phyloP scores from a whole-genome alignment of 2,113 vertebrate species.

The Erythrocebus patas region DNA sequence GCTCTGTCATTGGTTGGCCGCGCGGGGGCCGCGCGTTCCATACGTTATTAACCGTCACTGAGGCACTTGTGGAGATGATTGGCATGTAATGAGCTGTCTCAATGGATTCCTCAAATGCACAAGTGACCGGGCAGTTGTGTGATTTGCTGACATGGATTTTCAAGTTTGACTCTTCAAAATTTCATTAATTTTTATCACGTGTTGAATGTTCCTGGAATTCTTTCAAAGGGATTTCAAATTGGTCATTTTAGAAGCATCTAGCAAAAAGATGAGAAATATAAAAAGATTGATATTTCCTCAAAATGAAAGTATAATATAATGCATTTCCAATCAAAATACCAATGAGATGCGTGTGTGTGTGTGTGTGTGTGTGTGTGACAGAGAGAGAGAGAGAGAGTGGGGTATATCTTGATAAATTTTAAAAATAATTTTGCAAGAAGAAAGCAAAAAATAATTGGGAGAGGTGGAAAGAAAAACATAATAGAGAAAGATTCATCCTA shows the following conservation, averaged over 20 bases:
- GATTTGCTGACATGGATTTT: not conserved
- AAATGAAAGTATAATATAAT: not conserved
- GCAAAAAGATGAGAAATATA: not conserved
- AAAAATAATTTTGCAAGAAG: not conserved
- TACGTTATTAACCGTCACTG: fast-evolving
- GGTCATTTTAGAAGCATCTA: not conserved
- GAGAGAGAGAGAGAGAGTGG: too few relatives aligned
- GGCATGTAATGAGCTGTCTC: not conserved
- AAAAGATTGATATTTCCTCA: not conserved
- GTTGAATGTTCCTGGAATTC: not conserved
- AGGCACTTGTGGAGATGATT: fast-evolving
- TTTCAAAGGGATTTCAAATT: not conserved
- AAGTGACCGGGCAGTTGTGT: fast-evolving
- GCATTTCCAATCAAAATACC: not conserved
- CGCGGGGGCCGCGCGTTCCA: fast-evolving
- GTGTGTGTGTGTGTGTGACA: not conserved
- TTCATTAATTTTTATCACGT: not conserved
- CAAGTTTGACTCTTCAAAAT: not conserved
- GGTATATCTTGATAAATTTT: not conserved
- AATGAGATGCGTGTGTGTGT: not conserved
- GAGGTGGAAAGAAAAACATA: not conserved
- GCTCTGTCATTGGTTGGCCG: fast-evolving
- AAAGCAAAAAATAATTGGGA: not conserved
- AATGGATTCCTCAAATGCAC: not conserved
- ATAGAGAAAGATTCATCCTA: not conserved